Base-by-base conservation (phyloP, 2,113 vertebrate species). In the Edolisoma coerulescens region DNA sequence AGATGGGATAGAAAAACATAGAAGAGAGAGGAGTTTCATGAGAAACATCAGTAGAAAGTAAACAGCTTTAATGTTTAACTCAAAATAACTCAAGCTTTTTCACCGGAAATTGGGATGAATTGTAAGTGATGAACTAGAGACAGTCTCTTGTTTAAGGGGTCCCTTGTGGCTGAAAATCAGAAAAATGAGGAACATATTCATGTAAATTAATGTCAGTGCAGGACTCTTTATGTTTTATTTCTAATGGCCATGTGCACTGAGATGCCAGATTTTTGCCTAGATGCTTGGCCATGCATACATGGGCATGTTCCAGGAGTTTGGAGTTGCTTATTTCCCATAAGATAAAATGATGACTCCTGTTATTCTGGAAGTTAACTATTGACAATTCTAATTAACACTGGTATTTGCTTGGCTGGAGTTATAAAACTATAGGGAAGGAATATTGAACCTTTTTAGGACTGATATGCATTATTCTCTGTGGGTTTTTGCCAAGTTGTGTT, bases 201-300 rank as follows among this genome's bases (percentile, higher is more conserved):
- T 60, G 22, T 53, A 37, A 75, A 82, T 71, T n/a, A 67, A 10
- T 22, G 15, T 22, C 57, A 45, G 13, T 53, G 16, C 33, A 64
- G 13, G 11, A 35, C 44, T 76, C 9, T 13, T 13, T 30, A 49
- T 0, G 0, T 76, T 69, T 74, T 64, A 41, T 53, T 86, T 39
- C 35, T 69, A 21, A 50, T 49, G 41, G 11, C 39, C 14, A 2
- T 41, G 35, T 75, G 17, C 33, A 52, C 9, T 39, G 41, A 44
- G 44, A 7, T 80, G 54, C 19, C 44, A 49, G 15, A 41, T 45
- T 77, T 88, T 77, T 86, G 27, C 63, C 11, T 23, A 4, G 32
- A 9, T 23, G 8, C 41, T 47, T 83, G 49, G 18, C 16, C 21
- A 4, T 24, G 50, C 0, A 0, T 37, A 4, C 2, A 1, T 75